Percentiles rank a stretch among this genome's conserved stretches.
Evolutionary conservation across 1,140 invertebrate species (phyloP).

Genomic region (Zaprionus camerounensis): DNA sequence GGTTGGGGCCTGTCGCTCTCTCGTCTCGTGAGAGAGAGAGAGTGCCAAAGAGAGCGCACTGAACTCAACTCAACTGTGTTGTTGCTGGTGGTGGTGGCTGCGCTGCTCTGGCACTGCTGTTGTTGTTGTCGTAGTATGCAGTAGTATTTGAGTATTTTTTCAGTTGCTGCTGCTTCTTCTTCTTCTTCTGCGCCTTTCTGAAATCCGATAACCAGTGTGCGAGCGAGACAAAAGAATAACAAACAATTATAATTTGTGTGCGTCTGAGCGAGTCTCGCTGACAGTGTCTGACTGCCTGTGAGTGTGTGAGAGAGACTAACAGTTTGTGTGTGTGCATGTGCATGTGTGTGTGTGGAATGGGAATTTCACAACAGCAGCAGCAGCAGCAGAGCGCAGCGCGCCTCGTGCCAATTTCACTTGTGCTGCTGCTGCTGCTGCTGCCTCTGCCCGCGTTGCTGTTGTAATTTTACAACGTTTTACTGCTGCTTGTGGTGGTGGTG

Average conservation of each 20-base stretch:
- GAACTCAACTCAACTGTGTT: conserved; percentile 20
- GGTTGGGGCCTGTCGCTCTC: conserved; percentile 48
- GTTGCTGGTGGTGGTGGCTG: conserved; percentile 9
- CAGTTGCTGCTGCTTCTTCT: conserved; percentile 30
- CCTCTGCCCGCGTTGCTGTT: conserved; percentile 41
- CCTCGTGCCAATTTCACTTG: conserved; percentile 78
- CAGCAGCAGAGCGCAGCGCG: conserved; percentile 29
- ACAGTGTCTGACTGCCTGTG: background rate
- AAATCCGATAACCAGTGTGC: conserved; percentile 81
- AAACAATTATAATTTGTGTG: conserved; percentile 74
- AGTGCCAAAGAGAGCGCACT: conserved; percentile 28
- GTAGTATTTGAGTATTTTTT: conserved; percentile 72
- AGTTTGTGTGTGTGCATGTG: conserved; percentile 20
- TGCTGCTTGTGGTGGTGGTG: conserved; percentile 10
- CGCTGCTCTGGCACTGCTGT: conserved; percentile 8
- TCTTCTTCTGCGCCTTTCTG: conserved; percentile 61
- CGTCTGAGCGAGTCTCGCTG: conserved; percentile 44
- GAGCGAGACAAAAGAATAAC: conserved; percentile 80
- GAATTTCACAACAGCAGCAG: conserved; percentile 67
- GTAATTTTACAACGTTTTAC: conserved; percentile 54
- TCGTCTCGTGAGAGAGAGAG: background rate
- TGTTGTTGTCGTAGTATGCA: conserved; percentile 71
- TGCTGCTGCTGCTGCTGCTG: conserved; percentile 37
- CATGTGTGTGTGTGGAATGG: conserved; percentile 46
- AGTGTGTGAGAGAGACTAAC: conserved; percentile 16